These are phyloP conservation scores for Salvelinus sp. DNA, from an alignment of 2,113 vertebrate genomes.

Conservation along the genomic window DNA sequence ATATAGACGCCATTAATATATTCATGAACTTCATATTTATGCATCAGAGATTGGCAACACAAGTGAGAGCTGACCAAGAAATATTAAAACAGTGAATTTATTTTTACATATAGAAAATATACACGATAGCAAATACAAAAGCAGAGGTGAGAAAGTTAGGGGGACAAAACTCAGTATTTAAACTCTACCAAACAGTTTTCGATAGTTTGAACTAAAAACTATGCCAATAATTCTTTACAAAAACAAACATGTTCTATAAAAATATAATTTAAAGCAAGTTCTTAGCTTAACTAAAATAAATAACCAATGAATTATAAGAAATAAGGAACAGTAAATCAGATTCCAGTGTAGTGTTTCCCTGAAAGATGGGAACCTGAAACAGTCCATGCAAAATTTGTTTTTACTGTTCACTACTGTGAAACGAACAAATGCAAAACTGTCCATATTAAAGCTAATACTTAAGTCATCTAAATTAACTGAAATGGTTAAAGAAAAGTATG, in stretches of 20 bases:
- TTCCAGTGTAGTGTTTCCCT: slow-evolving; percentile 86
- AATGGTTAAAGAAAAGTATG: slow-evolving; percentile 27
- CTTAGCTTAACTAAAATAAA: slow-evolving; percentile 84
- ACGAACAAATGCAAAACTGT: slow-evolving; percentile 18
- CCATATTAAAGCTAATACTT: slow-evolving; percentile 32
- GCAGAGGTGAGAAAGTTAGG: neutral
- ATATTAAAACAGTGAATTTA: slow-evolving; percentile 61
- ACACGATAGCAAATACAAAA: slow-evolving; percentile 52
- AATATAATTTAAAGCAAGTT: slow-evolving; percentile 55
- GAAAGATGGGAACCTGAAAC: slow-evolving; percentile 41
- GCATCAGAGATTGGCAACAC: neutral
- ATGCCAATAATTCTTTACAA: slow-evolving; percentile 29
- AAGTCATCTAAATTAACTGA: neutral
- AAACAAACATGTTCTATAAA: slow-evolving; percentile 19
- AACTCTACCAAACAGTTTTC: slow-evolving; percentile 17
- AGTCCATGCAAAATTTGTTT: no score
- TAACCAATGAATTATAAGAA: slow-evolving; percentile 79
- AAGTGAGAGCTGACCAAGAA: slow-evolving; percentile 3
- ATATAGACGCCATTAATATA: no score
- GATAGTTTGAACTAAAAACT: slow-evolving; percentile 29
- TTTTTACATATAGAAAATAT: slow-evolving; percentile 61
- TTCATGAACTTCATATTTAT: neutral
- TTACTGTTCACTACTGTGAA: slow-evolving; percentile 29
- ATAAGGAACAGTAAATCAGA: slow-evolving; percentile 67
- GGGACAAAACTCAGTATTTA: neutral